Conservation (phyloP, 2,888 invertebrate species). For the Eupithecia subfuscata region DNA sequence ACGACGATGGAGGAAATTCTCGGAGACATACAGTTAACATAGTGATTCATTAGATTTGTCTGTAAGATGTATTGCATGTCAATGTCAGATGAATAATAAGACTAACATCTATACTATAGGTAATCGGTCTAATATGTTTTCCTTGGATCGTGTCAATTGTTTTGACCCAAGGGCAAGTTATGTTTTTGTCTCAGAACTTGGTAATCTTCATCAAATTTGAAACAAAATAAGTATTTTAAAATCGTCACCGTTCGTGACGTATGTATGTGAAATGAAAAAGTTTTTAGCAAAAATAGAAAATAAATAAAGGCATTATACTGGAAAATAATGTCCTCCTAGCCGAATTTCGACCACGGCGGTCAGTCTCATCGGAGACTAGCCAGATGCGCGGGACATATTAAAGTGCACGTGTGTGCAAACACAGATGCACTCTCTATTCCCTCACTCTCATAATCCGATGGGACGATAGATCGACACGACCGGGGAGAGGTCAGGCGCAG, state of each 20-base stretch:
- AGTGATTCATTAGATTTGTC: slow-evolving; percentile 27
- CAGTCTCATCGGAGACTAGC: too few relatives aligned
- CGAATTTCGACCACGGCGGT: too few relatives aligned
- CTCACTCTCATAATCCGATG: too few relatives aligned
- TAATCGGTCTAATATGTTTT: not conserved
- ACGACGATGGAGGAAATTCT: slow-evolving; percentile 27
- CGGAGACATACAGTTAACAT: slow-evolving; percentile 29
- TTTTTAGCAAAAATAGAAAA: not conserved
- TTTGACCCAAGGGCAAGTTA: not conserved
- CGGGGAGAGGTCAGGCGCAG: too few relatives aligned
- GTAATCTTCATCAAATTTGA: not conserved
- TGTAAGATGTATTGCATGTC: slow-evolving; percentile 12
- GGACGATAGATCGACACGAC: too few relatives aligned
- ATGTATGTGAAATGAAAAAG: not conserved
- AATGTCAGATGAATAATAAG: not conserved
- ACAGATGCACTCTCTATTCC: too few relatives aligned
- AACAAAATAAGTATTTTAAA: not conserved
- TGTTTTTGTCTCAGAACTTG: not conserved
- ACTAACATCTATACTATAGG: not conserved
- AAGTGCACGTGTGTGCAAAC: too few relatives aligned
- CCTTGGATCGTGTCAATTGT: not conserved
- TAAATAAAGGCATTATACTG: not conserved
- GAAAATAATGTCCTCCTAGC: not conserved
- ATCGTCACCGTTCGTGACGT: not conserved
- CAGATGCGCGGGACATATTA: too few relatives aligned